These are phyloP conservation scores for Labroides dimidiatus DNA, from an alignment of 2,797 vertebrate species.

Conservation along the genomic window DNA sequence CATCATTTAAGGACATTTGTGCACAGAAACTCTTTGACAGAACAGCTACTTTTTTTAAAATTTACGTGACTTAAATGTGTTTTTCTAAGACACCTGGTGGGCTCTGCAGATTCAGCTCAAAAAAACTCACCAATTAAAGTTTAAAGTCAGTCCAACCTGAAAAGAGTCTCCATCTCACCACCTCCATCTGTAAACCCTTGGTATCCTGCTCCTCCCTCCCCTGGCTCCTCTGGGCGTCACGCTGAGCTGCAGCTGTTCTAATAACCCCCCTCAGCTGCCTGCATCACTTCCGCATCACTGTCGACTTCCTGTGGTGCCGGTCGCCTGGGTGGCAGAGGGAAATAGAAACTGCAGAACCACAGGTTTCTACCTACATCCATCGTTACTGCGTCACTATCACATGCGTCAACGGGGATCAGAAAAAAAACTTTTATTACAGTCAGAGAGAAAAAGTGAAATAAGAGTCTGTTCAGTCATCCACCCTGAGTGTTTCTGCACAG, in stretches of 20 bases:
- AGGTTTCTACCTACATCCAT: too few relatives aligned
- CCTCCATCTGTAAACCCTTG: background rate
- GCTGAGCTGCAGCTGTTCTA: conserved; percentile 51
- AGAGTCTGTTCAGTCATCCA: too few relatives aligned
- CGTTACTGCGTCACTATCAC: too few relatives aligned
- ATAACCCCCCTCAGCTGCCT: conserved; percentile 31
- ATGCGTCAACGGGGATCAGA: too few relatives aligned
- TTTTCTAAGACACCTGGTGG: background rate
- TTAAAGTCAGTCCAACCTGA: conserved; percentile 1
- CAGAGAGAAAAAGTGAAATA: too few relatives aligned
- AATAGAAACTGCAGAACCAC: too few relatives aligned
- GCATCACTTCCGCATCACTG: conserved; percentile 46
- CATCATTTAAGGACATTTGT: too few relatives aligned
- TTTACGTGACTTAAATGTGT: background rate
- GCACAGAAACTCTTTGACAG: too few relatives aligned
- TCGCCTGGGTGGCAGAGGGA: background rate
- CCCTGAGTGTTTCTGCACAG: too few relatives aligned
- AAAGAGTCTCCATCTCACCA: background rate
- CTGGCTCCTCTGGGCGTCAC: conserved; percentile 20
- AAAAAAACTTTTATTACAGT: too few relatives aligned
- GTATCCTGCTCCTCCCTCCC: background rate
- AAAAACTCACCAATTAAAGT: conserved; percentile 10
- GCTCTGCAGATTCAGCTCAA: too few relatives aligned
- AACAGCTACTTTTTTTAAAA: too few relatives aligned
- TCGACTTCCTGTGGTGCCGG: conserved; percentile 26